Evolutionary conservation across 2,888 invertebrate species (phyloP), one percentile per base, ranked within the genome.

Genomic region (Gymnocheta viridis): DNA sequence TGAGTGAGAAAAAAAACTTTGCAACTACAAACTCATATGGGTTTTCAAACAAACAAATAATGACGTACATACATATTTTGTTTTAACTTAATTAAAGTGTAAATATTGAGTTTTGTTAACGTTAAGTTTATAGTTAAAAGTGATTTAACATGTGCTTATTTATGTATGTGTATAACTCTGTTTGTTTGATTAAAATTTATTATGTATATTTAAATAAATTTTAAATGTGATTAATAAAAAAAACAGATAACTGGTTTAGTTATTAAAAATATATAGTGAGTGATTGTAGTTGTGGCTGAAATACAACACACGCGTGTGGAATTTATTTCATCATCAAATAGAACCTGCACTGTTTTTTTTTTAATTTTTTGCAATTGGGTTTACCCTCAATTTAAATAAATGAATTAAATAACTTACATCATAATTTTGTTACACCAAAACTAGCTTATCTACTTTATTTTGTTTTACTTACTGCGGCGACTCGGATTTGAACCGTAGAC

Each of bases 11-110:
- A 60, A 60, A 29, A 47, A 32, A 47, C 69, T 54, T 24, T 27
- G 24, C 38, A 29, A 60, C 38, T 72, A 49, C 7, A 49, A 60
- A 72, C 12, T 17, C 24, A 62, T 27, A 62, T 49, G 17, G 35
- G 49, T 32, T 73, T 73, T 51, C 6, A 41, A 27, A 14, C 12
- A n/a, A 2, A 35, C 19, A 19, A 47, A 49, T 14, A 66, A 66
- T 66, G 49, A 66, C 56, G 69, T 70, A 27, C 12, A 0, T 32
- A 24, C 24, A 9, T 10, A 10, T 35, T 38, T n/a, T 19, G 17
- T 47, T 19, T 47, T 17, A 62, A 12, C n/a, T 38, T 7, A 38
- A 38, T 38, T 14, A 17, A 47, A 17, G 47, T 17, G 47, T 47
- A 47, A 47, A 17, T 17, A 17, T 5, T 32, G 7, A 32, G 7